Percentiles rank a stretch among this genome's conserved stretches.
Conservation (phyloP, 2,888 invertebrate species). For the Peribatodes rhomboidaria region DNA sequence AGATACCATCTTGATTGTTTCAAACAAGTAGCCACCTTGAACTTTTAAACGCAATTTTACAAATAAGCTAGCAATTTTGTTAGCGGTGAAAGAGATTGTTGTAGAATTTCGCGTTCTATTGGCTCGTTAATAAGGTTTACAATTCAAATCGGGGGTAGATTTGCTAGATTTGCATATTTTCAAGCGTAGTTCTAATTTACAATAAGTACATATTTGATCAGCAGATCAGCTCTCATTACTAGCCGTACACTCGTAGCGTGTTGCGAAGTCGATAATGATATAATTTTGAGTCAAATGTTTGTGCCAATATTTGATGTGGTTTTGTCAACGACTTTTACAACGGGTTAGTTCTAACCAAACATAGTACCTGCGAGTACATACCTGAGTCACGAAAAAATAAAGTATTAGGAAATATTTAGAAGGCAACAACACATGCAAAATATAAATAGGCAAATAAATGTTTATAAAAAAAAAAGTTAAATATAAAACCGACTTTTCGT, state of each 20-base stretch:
- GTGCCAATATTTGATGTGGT: constrained; percentile 25
- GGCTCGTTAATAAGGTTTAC: constrained; percentile 20
- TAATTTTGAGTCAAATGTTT: constrained; percentile 35
- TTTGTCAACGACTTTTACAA: neutral
- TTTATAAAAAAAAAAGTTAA: too few species aligned
- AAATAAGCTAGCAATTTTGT: constrained; percentile 28
- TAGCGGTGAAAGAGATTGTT: neutral
- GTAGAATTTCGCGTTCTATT: constrained; percentile 13
- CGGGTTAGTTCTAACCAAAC: too few species aligned
- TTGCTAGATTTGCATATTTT: constrained; percentile 39
- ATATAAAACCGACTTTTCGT: too few species aligned
- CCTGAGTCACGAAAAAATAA: too few species aligned
- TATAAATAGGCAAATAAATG: too few species aligned
- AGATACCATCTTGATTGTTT: constrained; percentile 38
- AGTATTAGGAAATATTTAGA: too few species aligned
- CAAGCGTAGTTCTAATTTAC: constrained; percentile 32
- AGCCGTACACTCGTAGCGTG: constrained; percentile 57
- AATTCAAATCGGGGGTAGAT: constrained; percentile 14
- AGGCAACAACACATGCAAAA: too few species aligned
- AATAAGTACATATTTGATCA: constrained; percentile 55
- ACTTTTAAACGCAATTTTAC: constrained; percentile 40
- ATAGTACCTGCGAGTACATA: too few species aligned
- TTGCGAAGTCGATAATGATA: constrained; percentile 73
- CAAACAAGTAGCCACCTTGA: constrained; percentile 38
- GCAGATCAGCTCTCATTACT: constrained; percentile 59